phyloP scores from a whole-genome alignment of 2,797 vertebrate species.

The Avahi laniger region DNA sequence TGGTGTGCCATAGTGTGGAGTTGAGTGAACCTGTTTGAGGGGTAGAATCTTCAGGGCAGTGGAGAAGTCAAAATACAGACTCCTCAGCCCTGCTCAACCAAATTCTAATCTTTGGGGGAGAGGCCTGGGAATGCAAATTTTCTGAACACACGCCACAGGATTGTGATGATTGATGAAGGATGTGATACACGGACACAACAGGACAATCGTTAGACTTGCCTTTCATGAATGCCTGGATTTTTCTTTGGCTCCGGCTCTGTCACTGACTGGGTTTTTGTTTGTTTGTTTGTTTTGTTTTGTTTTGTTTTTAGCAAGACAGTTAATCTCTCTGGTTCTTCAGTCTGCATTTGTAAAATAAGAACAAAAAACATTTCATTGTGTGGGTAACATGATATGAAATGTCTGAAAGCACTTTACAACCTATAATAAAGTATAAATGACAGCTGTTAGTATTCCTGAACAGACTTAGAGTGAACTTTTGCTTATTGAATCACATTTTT shows the following conservation, averaged over 20 bases:
- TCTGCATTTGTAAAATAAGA: background rate
- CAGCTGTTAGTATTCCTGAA: background rate
- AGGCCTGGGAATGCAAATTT: background rate
- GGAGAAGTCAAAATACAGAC: background rate
- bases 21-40: background rate
- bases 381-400: background rate
- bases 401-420: background rate
- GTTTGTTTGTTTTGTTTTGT: no score
- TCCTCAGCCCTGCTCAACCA: no score
- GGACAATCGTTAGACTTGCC: background rate
- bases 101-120: background rate
- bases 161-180: background rate
- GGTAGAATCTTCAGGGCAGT: background rate
- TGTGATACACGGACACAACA: accelerated
- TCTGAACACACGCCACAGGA: background rate
- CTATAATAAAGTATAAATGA: background rate
- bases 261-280: background rate
- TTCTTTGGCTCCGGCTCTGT: background rate
- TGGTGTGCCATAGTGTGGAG: background rate
- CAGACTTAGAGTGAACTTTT: background rate
- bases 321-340: background rate
- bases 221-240: background rate
- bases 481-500: background rate
- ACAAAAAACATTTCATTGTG: background rate
- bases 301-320: background rate